These are phyloP conservation scores for Margaritifera margaritifera DNA, from an alignment of 2,888 invertebrate species.

Conservation along the genomic window DNA sequence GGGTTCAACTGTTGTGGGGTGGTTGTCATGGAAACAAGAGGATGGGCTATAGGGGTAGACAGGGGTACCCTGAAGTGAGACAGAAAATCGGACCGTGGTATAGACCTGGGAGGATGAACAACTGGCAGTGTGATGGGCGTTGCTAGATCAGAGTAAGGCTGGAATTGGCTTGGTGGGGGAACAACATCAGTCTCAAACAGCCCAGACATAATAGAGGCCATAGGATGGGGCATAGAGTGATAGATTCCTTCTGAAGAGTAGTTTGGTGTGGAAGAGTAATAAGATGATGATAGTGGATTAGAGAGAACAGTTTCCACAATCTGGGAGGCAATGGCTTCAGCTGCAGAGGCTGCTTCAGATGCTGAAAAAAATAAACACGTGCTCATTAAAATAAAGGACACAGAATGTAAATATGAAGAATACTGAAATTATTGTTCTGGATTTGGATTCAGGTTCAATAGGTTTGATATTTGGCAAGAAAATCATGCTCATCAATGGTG, in stretches of 20 bases:
- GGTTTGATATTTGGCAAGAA: no score
- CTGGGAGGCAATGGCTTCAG: constrained; percentile 50
- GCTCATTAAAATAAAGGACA: no score
- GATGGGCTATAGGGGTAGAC: constrained; percentile 32
- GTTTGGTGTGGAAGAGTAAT: neutral
- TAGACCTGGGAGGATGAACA: constrained; percentile 2
- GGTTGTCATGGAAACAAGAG: constrained; percentile 7
- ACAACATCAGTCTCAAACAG: constrained; percentile 8
- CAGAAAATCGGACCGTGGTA: neutral
- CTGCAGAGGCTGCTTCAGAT: constrained; percentile 52
- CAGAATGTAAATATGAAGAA: no score
- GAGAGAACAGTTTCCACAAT: constrained; percentile 55
- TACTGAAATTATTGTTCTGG: no score
- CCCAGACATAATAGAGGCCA: constrained; percentile 1
- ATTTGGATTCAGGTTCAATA: no score
- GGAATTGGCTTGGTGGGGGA: constrained; percentile 1
- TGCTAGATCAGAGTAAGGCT: constrained; percentile 7
- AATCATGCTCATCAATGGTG: no score
- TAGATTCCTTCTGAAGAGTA: constrained; percentile 9
- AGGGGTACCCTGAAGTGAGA: constrained; percentile 8
- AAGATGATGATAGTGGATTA: constrained; percentile 16
- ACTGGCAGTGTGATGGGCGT: constrained; percentile 11
- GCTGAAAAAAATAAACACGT: constrained; percentile 3
- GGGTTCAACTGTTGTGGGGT: neutral
- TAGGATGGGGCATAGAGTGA: neutral